Evolutionary conservation across 2,888 invertebrate genomes (phyloP), one percentile per base, ranked within the genome.

Genomic region (Drosophila glabriapex): DNA sequence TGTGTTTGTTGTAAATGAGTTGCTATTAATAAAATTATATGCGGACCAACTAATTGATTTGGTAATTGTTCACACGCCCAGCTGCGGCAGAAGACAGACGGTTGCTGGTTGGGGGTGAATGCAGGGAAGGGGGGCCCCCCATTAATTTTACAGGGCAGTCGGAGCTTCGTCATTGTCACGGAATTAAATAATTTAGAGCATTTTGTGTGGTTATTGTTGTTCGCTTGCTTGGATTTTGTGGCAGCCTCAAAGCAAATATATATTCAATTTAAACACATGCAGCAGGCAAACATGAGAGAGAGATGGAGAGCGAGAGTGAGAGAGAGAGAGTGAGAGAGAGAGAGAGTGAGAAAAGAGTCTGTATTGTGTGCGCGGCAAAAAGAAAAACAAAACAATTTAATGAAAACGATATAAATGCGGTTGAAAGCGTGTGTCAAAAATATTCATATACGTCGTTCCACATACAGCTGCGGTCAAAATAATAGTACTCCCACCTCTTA

Each of bases 181-280:
- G 43, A 80, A 70, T 67, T 76, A 56, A 78, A 80, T 76, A 50
- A 80, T 80, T 80, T 80, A 66, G 52, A 65, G 52, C 55, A 28
- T 59, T 55, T 6, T 59, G 16, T 72, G 58, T 61, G 41, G 33
- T 73, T 66, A 43, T 60, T 64, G 41, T 50, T 74, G 50, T 58
- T 41, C 16, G 37, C 46, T 56, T 12, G 43, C 56, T 65, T 25
- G 25, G 6, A 43, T 68, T 50, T 50, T 60, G 58, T 66, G 12
- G 54, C 60, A 64, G 50, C 73, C 70, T 68, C 65, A 69, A 78
- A 76, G 69, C 71, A 81, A 78, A 80, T 81, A 86, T 86, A 22
- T 53, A 31, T 81, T 83, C 70, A 81, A 78, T 82, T 84, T 35
- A 63, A 68, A 62, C 25, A 68, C 58, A 50, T 46, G 25, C 4